Evolutionary conservation across 1,140 invertebrate species (phyloP), one percentile per base, ranked within the genome.

Genomic region (Drosophila suzukii): DNA sequence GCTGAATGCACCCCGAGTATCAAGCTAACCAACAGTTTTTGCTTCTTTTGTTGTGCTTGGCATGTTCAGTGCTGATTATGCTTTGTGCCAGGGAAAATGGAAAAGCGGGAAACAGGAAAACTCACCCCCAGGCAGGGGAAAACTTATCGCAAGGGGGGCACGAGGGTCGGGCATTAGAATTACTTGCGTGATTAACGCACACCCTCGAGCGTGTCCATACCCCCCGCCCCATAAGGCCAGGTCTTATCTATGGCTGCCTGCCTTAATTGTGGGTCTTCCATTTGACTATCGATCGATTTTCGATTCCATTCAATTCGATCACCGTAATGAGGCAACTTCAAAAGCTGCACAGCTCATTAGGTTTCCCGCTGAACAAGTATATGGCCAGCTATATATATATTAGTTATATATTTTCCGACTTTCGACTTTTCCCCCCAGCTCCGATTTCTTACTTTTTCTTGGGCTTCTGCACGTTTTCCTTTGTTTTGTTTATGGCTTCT

Each of bases 101-200:
- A 4, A 51, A 34, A 36, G 30, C 15, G 4, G 32, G 11, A 53
- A 27, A 24, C 6, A 17, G 17, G 50, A 65, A 84, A 86, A 85
- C 78, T 81, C 82, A 85, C 78, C 82, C 82, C 46, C 65, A 27
- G 46, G 51, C 38, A 24, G 56, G 38, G 59, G 76, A 80, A 76
- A 70, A 63, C 83, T 88, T 86, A 86, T 88, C 84, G 82, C 57
- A 17, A 24, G 24, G 44, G 71, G 39, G 46, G 56, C 54, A 51
- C 67, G 59, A 13, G 65, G 63, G 66, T 71, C 44, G 53, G 83
- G 83, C 82, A 86, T 88, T 88, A 79, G 81, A 86, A 86, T 86
- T 88, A 88, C 84, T 88, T 88, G 84, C 84, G 83, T 88, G 84
- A 88, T 88, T 88, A 88, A 83, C 84, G 70, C 83, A 89, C 84